A percentile compares a stretch with the other conserved stretches of the same genome.
Conservation (phyloP, 2,113 vertebrate genomes). For the Platichthys stellatus region DNA sequence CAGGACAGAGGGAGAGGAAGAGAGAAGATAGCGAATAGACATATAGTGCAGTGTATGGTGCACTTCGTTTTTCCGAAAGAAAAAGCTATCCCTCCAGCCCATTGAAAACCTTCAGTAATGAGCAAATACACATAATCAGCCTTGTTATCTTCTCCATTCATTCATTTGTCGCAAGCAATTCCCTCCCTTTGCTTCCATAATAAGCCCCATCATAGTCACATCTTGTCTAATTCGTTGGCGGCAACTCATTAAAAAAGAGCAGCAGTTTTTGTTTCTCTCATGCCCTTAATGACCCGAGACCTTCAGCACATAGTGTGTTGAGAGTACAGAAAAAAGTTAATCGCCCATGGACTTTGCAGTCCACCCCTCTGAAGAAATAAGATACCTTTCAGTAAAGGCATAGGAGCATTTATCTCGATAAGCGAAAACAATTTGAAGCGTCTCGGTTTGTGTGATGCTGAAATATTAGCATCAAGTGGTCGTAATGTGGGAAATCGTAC, state of each 20-base stretch:
- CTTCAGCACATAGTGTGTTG: not conserved
- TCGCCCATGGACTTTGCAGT: not conserved
- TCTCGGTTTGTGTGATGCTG: not conserved
- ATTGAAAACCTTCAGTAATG: not conserved
- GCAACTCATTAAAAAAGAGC: not conserved
- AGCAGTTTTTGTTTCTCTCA: not conserved
- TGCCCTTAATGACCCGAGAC: not conserved
- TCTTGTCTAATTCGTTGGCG: not conserved
- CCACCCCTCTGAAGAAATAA: not conserved
- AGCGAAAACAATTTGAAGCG: not conserved
- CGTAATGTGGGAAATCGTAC: not conserved
- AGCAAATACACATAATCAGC: conserved; percentile 6
- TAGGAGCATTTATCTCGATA: not conserved
- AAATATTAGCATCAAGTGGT: not conserved
- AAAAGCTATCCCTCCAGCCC: not conserved
- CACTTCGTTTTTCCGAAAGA: not conserved
- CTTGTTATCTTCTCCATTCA: not conserved
- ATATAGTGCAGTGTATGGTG: not conserved
- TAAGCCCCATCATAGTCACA: not conserved
- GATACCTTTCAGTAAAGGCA: not conserved
- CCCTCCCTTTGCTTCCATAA: not conserved
- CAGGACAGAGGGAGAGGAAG: not conserved
- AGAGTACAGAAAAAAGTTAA: not conserved
- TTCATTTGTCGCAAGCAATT: not conserved
- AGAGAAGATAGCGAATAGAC: not conserved